These are phyloP conservation scores for Syrphus vitripennis DNA, from an alignment of 2,888 invertebrate species.

Conservation along the genomic window DNA sequence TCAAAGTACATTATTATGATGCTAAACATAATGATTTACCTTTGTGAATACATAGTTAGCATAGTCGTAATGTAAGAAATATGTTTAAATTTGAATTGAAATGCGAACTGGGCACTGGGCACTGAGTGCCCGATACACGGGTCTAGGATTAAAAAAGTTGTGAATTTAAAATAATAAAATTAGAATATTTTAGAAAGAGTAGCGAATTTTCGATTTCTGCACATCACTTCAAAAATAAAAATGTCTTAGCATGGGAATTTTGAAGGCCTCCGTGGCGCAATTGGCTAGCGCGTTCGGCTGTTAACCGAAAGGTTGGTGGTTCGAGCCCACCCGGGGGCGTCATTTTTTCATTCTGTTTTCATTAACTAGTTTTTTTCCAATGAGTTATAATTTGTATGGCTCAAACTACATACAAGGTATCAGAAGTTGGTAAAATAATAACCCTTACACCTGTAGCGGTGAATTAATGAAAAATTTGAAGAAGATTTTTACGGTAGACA, in stretches of 20 bases:
- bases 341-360: neutral
- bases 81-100: neutral
- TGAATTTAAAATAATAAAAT: no score
- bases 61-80: neutral
- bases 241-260: rapidly evolving
- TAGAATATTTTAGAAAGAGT: no score
- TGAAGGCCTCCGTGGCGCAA: conserved; percentile 90
- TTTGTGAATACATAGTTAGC: neutral
- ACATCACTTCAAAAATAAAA: neutral
- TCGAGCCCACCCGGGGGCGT: conserved; percentile 42
- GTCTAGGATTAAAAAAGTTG: no score
- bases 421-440: no score
- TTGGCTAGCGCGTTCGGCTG: conserved; percentile 99
- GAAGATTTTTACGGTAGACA: no score
- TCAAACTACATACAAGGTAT: no score
- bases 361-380: neutral
- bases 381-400: no score
- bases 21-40: neutral
- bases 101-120: neutral
- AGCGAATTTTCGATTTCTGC: no score
- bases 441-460: no score
- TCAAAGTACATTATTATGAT: neutral
- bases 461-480: no score
- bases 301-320: conserved; percentile 96
- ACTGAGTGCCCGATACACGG: neutral